phyloP scores from a whole-genome alignment of 1,140 invertebrate genomes.

The Aradophagus sp. region DNA sequence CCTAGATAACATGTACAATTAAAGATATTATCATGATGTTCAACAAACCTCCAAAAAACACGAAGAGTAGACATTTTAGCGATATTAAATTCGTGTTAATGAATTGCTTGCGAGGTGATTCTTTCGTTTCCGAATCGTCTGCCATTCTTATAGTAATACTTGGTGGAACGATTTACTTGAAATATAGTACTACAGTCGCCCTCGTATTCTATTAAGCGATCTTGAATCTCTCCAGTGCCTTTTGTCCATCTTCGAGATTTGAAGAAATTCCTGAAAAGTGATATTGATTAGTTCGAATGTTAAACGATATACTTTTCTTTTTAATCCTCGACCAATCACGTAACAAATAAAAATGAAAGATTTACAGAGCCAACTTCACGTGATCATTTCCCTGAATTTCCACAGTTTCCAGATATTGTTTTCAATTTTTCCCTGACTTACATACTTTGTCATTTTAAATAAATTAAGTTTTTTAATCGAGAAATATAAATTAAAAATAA shows the following conservation, averaged over 20 bases:
- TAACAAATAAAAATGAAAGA: too few species aligned
- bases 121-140: slow-evolving; percentile 53
- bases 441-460: too few species aligned
- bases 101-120: slow-evolving; percentile 58
- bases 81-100: slow-evolving; percentile 73
- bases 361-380: too few species aligned
- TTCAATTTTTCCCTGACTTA: too few species aligned
- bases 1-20: too few species aligned
- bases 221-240: neutral
- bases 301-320: slow-evolving; percentile 1
- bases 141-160: slow-evolving; percentile 22
- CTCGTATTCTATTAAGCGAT: neutral
- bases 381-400: too few species aligned
- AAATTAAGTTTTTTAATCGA: too few species aligned
- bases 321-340: too few species aligned
- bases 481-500: too few species aligned
- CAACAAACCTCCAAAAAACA: slow-evolving; percentile 77
- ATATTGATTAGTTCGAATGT: slow-evolving; percentile 4
- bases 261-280: slow-evolving; percentile 19
- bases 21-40: too few species aligned
- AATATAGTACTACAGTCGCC: neutral
- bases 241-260: slow-evolving; percentile 39
- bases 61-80: slow-evolving; percentile 75
- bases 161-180: neutral
- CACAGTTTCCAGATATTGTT: too few species aligned